Percentiles rank a stretch among this genome's conserved stretches.
These are phyloP conservation scores for Drymodes brunneopygia DNA, from an alignment of 2,113 vertebrate genomes.

Conservation along the genomic window DNA sequence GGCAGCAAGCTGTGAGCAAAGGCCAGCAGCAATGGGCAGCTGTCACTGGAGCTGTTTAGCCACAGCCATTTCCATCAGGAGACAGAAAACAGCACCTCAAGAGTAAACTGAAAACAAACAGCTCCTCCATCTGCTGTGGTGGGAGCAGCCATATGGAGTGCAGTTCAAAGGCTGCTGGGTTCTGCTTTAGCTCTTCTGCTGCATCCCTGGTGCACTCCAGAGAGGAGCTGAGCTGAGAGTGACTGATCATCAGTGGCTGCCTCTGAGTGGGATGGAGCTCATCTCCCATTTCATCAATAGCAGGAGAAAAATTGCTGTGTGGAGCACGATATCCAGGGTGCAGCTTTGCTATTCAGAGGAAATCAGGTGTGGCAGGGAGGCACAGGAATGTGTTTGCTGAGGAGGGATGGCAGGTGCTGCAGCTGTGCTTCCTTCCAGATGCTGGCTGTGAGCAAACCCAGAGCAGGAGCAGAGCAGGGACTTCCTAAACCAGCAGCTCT, in stretches of 20 bases:
- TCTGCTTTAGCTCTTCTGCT: too few relatives aligned
- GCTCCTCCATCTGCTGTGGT: constrained; percentile 43
- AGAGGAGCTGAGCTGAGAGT: neutral
- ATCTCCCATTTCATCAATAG: rapidly evolving
- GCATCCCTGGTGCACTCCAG: neutral
- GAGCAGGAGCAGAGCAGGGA: neutral
- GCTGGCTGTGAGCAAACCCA: neutral
- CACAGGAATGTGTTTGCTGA: rapidly evolving
- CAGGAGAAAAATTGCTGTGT: rapidly evolving
- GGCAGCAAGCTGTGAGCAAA: neutral
- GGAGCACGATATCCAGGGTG: rapidly evolving
- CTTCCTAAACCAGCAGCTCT: neutral
- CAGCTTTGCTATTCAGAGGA: neutral
- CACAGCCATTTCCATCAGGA: neutral
- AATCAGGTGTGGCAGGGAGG: too few relatives aligned
- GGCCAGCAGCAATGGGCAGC: constrained; percentile 37
- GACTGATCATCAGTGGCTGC: neutral
- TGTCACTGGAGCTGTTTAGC: constrained; percentile 19
- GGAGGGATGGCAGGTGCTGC: neutral
- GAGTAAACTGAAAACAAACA: constrained; percentile 24
- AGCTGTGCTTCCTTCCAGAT: neutral
- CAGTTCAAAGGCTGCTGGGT: neutral
- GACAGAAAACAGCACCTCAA: constrained; percentile 18
- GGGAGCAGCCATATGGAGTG: constrained; percentile 52
- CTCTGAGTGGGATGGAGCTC: neutral